Conservation (phyloP, 1,140 invertebrate species). For the Oryzaephilus surinamensis region DNA sequence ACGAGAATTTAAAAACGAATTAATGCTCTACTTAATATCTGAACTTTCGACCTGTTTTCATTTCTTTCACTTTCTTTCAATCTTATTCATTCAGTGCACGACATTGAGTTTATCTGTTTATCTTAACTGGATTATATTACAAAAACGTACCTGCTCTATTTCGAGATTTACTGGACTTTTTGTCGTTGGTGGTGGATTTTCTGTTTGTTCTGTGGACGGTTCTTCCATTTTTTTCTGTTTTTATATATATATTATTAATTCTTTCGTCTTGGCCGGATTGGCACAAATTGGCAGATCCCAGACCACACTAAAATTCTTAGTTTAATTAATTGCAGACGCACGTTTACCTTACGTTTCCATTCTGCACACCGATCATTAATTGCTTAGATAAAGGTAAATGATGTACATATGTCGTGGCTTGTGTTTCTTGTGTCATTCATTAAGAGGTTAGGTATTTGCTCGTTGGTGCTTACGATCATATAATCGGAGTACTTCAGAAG, state of each 20-base stretch:
- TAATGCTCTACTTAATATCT: constrained; percentile 9
- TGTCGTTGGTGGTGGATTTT: constrained; percentile 1
- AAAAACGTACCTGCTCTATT: neutral
- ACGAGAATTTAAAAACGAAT: neutral
- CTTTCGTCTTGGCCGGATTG: constrained; percentile 5
- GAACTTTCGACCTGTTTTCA: constrained; percentile 13
- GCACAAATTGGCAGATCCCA: too few relatives aligned
- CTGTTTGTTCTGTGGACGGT: neutral
- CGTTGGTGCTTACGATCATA: too few relatives aligned
- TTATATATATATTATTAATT: neutral
- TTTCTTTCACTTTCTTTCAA: constrained; percentile 1
- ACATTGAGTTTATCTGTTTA: neutral
- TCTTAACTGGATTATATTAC: too few relatives aligned
- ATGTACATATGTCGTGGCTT: too few relatives aligned
- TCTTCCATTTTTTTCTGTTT: constrained; percentile 4
- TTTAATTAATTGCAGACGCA: too few relatives aligned
- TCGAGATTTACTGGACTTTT: neutral
- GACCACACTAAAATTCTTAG: too few relatives aligned
- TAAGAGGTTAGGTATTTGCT: too few relatives aligned
- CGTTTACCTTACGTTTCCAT: too few relatives aligned
- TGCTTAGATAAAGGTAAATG: too few relatives aligned
- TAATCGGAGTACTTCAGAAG: too few relatives aligned
- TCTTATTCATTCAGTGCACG: constrained; percentile 1
- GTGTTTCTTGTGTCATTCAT: too few relatives aligned
- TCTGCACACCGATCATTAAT: too few relatives aligned